A percentile compares a stretch with the other conserved stretches of the same genome.
phyloP scores from a whole-genome alignment of 2,113 vertebrate species.

The Pluvianellus socialis region DNA sequence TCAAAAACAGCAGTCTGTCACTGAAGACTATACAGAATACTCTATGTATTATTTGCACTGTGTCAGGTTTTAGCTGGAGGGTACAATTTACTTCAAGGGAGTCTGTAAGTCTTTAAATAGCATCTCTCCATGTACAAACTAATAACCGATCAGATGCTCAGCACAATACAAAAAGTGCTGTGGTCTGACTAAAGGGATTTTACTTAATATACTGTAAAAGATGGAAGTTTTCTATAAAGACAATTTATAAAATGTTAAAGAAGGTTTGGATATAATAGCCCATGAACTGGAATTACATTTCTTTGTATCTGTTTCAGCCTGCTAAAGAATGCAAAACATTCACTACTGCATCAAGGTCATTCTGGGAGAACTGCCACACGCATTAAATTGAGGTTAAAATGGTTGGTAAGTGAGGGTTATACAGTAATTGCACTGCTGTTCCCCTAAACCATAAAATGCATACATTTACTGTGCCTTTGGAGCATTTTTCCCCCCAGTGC shows the following conservation, averaged over 20 bases:
- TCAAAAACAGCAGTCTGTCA: constrained; percentile 49
- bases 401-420: constrained; percentile 49
- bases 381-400: constrained; percentile 58
- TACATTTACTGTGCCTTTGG: constrained; percentile 35
- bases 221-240: constrained; percentile 25
- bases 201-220: constrained; percentile 40
- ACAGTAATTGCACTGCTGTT: constrained; percentile 55
- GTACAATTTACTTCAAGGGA: constrained; percentile 75
- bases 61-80: constrained; percentile 72
- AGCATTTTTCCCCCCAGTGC: background rate
- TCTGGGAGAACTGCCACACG: constrained; percentile 24
- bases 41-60: constrained; percentile 44
- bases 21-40: background rate
- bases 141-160: constrained; percentile 66
- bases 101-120: constrained; percentile 69
- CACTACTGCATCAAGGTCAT: constrained; percentile 47
- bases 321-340: constrained; percentile 44
- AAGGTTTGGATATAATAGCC: constrained; percentile 8
- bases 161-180: background rate
- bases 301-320: constrained; percentile 25
- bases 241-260: constrained; percentile 37
- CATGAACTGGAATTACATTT: constrained; percentile 31
- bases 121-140: constrained; percentile 65
- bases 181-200: constrained; percentile 31
- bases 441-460: constrained; percentile 44